Evolutionary conservation across 2,797 vertebrate species (phyloP).

Genomic region (Alfaro cultratus): DNA sequence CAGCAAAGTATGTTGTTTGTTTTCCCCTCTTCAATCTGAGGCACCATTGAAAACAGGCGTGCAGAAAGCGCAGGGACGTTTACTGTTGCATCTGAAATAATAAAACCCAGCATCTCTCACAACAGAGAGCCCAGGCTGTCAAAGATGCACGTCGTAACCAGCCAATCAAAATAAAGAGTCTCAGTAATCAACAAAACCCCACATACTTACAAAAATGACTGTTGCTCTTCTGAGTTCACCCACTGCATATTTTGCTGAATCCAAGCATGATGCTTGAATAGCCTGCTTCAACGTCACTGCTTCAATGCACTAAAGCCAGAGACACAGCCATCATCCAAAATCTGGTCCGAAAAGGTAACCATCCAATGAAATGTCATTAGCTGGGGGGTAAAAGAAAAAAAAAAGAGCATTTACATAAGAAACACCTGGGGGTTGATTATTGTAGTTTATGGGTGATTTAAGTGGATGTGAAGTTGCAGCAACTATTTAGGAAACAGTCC

Average conservation of each 20-base stretch:
- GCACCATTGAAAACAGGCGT: conserved; percentile 54
- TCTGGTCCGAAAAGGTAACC: conserved; percentile 20
- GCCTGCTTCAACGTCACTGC: conserved; percentile 1
- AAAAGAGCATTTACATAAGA: neutral
- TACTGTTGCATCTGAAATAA: conserved; percentile 73
- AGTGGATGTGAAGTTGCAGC: neutral
- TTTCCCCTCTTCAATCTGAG: conserved; percentile 80
- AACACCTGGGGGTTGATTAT: neutral
- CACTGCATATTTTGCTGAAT: neutral
- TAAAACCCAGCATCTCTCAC: conserved; percentile 74
- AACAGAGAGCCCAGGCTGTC: conserved; percentile 77
- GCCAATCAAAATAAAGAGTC: neutral
- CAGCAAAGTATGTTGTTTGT: conserved; percentile 40
- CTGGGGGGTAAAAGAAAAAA: neutral
- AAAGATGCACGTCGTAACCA: conserved; percentile 70
- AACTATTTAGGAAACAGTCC: neutral
- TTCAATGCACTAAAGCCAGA: neutral
- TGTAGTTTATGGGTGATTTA: too few species aligned
- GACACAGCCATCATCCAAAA: conserved; percentile 39
- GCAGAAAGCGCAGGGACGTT: conserved; percentile 84
- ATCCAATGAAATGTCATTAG: neutral
- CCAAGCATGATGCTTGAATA: neutral
- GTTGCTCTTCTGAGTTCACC: neutral
- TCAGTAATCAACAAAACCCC: neutral
- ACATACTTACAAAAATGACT: conserved; percentile 16